Conservation (phyloP, 2,888 invertebrate species). For the Acleris literana region DNA sequence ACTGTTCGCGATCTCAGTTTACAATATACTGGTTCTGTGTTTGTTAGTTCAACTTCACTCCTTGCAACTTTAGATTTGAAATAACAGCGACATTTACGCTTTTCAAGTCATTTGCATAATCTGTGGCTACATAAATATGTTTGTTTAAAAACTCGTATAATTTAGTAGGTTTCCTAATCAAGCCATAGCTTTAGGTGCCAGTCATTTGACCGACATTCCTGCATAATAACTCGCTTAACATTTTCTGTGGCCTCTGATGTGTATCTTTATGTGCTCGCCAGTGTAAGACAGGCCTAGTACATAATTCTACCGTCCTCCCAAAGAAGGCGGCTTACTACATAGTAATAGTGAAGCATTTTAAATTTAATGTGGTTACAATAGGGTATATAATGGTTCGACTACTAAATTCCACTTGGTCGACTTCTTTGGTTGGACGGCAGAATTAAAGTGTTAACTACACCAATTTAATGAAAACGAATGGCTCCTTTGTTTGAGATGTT, state of each 20-base stretch:
- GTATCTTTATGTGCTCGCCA: conserved; percentile 7
- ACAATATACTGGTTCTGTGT: too few relatives aligned
- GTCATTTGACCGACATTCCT: conserved; percentile 15
- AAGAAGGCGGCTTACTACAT: too few relatives aligned
- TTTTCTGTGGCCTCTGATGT: background rate
- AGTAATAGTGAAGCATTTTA: too few relatives aligned
- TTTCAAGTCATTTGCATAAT: background rate
- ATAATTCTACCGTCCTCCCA: too few relatives aligned
- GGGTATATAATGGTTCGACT: too few relatives aligned
- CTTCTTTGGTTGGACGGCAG: too few relatives aligned
- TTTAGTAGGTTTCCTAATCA: conserved; percentile 16
- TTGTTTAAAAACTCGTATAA: conserved; percentile 11
- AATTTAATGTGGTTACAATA: too few relatives aligned
- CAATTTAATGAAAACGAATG: conserved; percentile 3
- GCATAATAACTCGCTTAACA: conserved; percentile 8
- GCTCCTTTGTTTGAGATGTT: conserved; percentile 3
- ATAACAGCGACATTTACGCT: too few relatives aligned
- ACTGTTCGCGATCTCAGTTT: too few relatives aligned
- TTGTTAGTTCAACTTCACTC: too few relatives aligned
- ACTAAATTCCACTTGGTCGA: too few relatives aligned
- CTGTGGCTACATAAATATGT: background rate
- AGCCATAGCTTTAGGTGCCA: conserved; percentile 11
- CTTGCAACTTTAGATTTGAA: too few relatives aligned
- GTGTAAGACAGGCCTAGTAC: background rate
- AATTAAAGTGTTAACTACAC: conserved; percentile 4